phyloP scores from a whole-genome alignment of 2,113 vertebrate genomes.

The Rynchops niger region DNA sequence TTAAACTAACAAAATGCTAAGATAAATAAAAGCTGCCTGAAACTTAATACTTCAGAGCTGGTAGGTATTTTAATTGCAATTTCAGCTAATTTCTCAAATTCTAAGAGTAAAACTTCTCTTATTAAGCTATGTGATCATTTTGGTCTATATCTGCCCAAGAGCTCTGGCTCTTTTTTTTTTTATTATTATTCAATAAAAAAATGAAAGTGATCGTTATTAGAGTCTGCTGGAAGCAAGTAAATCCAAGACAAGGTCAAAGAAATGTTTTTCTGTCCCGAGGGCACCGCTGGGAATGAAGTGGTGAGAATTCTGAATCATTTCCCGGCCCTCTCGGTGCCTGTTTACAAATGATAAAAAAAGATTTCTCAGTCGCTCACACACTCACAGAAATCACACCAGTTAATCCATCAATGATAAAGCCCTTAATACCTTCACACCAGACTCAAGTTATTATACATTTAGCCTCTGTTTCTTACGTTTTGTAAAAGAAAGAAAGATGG shows the following conservation, averaged over 20 bases:
- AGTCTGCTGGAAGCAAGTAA: not conserved
- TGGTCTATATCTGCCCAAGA: not conserved
- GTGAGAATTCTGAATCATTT: not conserved
- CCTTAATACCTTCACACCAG: not conserved
- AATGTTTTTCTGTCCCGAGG: not conserved
- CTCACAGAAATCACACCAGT: not conserved
- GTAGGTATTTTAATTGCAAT: not conserved
- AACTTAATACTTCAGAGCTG: not conserved
- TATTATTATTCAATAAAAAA: not conserved
- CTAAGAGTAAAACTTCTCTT: not conserved
- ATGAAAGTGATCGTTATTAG: not conserved
- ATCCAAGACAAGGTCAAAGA: conserved; percentile 40
- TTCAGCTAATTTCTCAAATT: not conserved
- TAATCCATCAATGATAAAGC: not conserved
- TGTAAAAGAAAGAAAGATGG: not conserved
- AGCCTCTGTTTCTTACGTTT: not conserved
- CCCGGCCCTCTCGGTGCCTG: not conserved
- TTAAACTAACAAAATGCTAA: not conserved
- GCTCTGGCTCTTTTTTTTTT: not conserved
- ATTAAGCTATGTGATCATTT: not conserved
- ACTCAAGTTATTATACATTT: not conserved
- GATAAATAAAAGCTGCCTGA: not conserved
- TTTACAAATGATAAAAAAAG: conserved; percentile 13
- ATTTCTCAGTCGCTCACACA: not conserved
- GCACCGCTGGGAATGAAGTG: not conserved